Percentiles rank a stretch among this genome's conserved stretches.
phyloP scores from a whole-genome alignment of 2,888 invertebrate genomes.

The Limenitis camilla region DNA sequence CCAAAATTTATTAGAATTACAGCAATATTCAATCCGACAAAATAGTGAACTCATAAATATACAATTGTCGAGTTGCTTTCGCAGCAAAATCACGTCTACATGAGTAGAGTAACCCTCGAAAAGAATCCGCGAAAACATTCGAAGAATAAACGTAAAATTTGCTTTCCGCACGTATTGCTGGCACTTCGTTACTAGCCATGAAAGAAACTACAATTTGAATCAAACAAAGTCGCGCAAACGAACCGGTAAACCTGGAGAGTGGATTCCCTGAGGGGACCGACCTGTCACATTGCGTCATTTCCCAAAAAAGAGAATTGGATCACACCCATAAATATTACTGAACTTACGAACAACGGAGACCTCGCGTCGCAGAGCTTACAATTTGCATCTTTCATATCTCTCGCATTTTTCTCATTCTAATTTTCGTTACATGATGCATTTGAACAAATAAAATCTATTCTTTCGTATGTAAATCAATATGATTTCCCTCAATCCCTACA shows the following conservation, averaged over 20 bases:
- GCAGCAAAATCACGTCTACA: slow-evolving; percentile 60
- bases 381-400: slow-evolving; percentile 7
- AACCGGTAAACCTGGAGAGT: slow-evolving; percentile 52
- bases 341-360: background rate
- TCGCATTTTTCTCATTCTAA: slow-evolving; percentile 18
- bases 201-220: slow-evolving; percentile 67
- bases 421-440: slow-evolving; percentile 21
- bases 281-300: slow-evolving; percentile 47
- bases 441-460: slow-evolving; percentile 33
- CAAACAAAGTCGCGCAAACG: slow-evolving; percentile 63
- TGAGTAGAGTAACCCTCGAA: slow-evolving; percentile 42
- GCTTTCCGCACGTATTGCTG: slow-evolving; percentile 67
- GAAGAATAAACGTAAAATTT: slow-evolving; percentile 47
- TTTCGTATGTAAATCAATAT: slow-evolving; percentile 66
- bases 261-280: slow-evolving; percentile 39
- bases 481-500: slow-evolving; percentile 47
- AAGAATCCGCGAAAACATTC: slow-evolving; percentile 54
- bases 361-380: background rate
- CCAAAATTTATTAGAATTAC: slow-evolving; percentile 37
- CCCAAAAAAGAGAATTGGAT: slow-evolving; percentile 9
- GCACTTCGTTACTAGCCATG: slow-evolving; percentile 58
- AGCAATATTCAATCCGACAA: slow-evolving; percentile 40
- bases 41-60: slow-evolving; percentile 71
- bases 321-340: slow-evolving; percentile 8
- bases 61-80: slow-evolving; percentile 65